Evolutionary conservation across 2,797 vertebrate species (phyloP).

Genomic region (Benthosema pterotum): DNA sequence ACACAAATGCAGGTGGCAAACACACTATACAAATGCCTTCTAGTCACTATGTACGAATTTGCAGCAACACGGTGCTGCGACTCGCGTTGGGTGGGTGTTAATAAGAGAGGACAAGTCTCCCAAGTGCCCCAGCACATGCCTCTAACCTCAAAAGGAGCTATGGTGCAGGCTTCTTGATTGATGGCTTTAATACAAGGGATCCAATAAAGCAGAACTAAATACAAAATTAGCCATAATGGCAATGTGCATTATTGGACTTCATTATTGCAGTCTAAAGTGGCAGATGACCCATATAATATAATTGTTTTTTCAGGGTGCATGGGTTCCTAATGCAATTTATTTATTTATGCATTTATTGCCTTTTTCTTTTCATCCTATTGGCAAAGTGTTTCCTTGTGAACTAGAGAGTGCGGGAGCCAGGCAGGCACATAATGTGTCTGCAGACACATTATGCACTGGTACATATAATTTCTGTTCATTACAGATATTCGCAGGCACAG

Average conservation of each 20-base stretch:
- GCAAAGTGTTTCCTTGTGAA: background rate
- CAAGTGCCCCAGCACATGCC: slow-evolving; percentile 8
- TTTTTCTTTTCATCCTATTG: background rate
- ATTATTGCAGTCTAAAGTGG: slow-evolving; percentile 43
- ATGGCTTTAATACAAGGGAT: slow-evolving; percentile 64
- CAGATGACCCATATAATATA: slow-evolving; percentile 38
- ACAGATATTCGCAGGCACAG: too few species aligned
- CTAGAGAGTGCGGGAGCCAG: background rate
- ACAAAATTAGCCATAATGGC: slow-evolving; percentile 42
- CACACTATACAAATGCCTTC: background rate
- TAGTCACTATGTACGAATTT: background rate
- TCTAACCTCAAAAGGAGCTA: slow-evolving; percentile 42
- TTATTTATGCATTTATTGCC: background rate
- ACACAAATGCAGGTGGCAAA: background rate
- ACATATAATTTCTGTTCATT: too few species aligned
- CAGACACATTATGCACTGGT: background rate
- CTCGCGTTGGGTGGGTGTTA: slow-evolving; percentile 7
- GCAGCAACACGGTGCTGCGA: background rate
- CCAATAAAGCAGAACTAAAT: slow-evolving; percentile 66
- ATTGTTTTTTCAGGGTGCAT: slow-evolving; percentile 3
- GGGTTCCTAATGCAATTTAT: background rate
- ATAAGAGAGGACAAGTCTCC: slow-evolving; percentile 42
- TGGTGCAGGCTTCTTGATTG: slow-evolving; percentile 42
- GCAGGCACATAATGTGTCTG: too few species aligned
- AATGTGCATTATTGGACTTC: slow-evolving; percentile 49